Conservation (phyloP, 2,797 vertebrate species). For the Chelmon rostratus region DNA sequence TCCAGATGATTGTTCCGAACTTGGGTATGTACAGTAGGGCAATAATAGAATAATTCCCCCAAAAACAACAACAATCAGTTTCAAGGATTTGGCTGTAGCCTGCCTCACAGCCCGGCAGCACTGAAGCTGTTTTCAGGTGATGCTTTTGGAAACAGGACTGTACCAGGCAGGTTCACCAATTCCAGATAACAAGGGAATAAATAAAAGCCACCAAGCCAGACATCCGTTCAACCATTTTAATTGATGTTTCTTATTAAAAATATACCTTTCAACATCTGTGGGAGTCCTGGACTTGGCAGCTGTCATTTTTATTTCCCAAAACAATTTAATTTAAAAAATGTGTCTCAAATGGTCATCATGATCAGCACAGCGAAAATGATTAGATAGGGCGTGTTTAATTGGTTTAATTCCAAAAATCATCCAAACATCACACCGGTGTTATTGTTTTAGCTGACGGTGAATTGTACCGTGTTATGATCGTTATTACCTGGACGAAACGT, state of each 20-base stretch:
- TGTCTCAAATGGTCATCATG: background rate
- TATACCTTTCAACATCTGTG: background rate
- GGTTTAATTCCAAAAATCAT: background rate
- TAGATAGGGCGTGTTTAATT: background rate
- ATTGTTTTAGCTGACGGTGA: background rate
- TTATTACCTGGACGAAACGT: constrained; percentile 44
- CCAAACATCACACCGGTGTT: background rate
- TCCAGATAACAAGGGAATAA: constrained; percentile 8
- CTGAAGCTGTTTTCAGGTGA: background rate
- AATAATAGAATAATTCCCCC: background rate
- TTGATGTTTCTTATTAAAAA: background rate
- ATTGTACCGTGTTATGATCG: background rate
- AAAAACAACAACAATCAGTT: background rate
- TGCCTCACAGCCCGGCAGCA: background rate
- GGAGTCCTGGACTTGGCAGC: background rate
- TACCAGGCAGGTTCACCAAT: constrained; percentile 6
- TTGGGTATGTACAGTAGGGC: background rate
- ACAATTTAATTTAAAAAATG: background rate
- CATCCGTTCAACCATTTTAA: background rate
- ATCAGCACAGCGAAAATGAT: too few species aligned
- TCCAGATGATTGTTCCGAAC: background rate
- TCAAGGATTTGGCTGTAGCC: constrained; percentile 6
- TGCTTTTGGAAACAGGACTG: background rate
- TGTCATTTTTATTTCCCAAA: background rate
- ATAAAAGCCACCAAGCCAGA: background rate